Evolutionary conservation across 1,140 invertebrate genomes (phyloP).

Genomic region (Drosophila bipectinata): DNA sequence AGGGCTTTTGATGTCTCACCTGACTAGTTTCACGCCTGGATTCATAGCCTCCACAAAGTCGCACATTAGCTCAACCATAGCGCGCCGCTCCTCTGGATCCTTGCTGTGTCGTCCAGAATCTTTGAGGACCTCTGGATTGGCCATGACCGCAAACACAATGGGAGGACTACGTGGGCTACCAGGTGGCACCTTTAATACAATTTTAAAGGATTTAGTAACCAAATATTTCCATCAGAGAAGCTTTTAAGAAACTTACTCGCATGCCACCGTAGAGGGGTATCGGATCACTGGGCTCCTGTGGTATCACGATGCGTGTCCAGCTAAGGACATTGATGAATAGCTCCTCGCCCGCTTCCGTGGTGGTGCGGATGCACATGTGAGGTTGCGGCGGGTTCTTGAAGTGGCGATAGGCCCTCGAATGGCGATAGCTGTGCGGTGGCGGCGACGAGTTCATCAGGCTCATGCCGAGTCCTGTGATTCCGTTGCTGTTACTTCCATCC

Average conservation of each 20-base stretch:
- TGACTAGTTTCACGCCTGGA: slow-evolving; percentile 86
- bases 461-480: slow-evolving; percentile 50
- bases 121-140: slow-evolving; percentile 88
- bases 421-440: slow-evolving; percentile 83
- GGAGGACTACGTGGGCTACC: slow-evolving; percentile 86
- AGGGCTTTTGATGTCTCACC: slow-evolving; percentile 43
- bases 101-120: slow-evolving; percentile 88
- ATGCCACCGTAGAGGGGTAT: slow-evolving; percentile 89
- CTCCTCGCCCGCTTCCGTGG: slow-evolving; percentile 85
- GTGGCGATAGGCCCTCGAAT: slow-evolving; percentile 86
- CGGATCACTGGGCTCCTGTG: slow-evolving; percentile 86
- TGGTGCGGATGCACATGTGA: slow-evolving; percentile 90
- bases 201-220: slow-evolving; percentile 37
- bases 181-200: slow-evolving; percentile 83
- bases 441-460: slow-evolving; percentile 78
- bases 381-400: slow-evolving; percentile 90
- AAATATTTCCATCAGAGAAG: slow-evolving; percentile 6
- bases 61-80: slow-evolving; percentile 87
- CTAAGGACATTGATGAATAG: slow-evolving; percentile 89
- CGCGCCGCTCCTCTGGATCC: slow-evolving; percentile 87
- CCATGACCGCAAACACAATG: slow-evolving; percentile 89
- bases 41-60: slow-evolving; percentile 90
- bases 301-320: slow-evolving; percentile 89
- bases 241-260: slow-evolving; percentile 84
- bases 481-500: slow-evolving; percentile 51